These are phyloP conservation scores for Biston betularia DNA, from an alignment of 2,888 invertebrate genomes.

Conservation along the genomic window DNA sequence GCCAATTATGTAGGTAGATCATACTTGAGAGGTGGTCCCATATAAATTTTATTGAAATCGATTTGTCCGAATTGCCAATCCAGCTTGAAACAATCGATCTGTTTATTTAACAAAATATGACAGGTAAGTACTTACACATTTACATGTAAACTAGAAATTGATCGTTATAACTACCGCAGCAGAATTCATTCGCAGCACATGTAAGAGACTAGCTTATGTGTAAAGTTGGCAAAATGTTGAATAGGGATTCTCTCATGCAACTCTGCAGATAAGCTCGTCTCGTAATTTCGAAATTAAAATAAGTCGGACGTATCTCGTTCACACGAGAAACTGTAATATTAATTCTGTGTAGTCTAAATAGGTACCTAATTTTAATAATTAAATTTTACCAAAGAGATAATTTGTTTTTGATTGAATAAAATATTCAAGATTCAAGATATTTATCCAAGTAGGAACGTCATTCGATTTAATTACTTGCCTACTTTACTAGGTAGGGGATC, in stretches of 20 bases:
- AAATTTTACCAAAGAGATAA: conserved; percentile 77
- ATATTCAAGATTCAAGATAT: no score
- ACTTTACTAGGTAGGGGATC: neutral
- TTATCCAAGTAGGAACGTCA: neutral
- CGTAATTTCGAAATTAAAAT: neutral
- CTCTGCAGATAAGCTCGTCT: neutral
- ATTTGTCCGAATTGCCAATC: no score
- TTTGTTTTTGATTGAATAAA: conserved; percentile 2
- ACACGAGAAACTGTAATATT: conserved; percentile 21
- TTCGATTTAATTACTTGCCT: neutral
- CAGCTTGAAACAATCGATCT: no score
- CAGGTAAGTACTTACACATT: no score
- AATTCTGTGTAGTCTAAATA: conserved; percentile 62
- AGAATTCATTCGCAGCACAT: no score
- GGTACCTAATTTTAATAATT: conserved; percentile 46
- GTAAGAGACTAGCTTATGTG: neutral
- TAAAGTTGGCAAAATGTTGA: neutral
- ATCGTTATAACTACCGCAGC: no score
- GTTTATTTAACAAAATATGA: no score
- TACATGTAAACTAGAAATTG: no score
- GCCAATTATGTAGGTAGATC: no score
- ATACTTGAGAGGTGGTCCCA: no score
- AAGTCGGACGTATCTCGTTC: neutral
- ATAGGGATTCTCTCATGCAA: neutral
- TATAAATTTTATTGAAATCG: no score